These are phyloP conservation scores for Malacoraja senta DNA, from an alignment of 2,797 vertebrate species.

Conservation along the genomic window DNA sequence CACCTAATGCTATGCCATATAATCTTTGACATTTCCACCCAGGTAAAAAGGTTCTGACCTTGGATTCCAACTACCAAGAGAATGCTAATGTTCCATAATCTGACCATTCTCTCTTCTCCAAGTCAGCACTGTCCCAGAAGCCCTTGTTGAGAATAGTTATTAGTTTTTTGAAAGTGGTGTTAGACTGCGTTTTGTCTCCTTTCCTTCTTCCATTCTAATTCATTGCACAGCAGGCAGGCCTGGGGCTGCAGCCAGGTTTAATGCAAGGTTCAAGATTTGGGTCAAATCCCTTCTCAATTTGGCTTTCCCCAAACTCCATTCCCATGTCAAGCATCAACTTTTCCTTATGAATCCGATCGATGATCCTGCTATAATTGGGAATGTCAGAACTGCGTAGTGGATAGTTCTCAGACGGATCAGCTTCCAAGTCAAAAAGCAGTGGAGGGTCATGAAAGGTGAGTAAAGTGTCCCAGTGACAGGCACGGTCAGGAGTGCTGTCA, in stretches of 20 bases:
- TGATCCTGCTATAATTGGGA: constrained; percentile 51
- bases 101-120: not conserved
- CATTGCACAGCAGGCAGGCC: constrained; percentile 69
- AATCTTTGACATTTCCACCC: too few relatives aligned
- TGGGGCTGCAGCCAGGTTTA: constrained; percentile 62
- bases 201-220: not conserved
- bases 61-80: not conserved
- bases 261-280: constrained; percentile 73
- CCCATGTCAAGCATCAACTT: constrained; percentile 68
- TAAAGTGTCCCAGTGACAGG: constrained; percentile 58
- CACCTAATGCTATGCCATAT: too few relatives aligned
- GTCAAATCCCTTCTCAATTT: constrained; percentile 67
- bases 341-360: constrained; percentile 58
- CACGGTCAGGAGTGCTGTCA: constrained; percentile 65
- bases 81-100: not conserved
- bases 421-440: constrained; percentile 77
- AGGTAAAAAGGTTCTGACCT: too few relatives aligned
- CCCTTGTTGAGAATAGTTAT: not conserved
- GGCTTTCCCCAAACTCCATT: constrained; percentile 76
- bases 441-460: constrained; percentile 72
- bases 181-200: not conserved
- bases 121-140: not conserved
- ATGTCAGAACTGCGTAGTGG: constrained; percentile 44
- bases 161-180: not conserved
- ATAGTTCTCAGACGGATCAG: constrained; percentile 80